Conservation (phyloP, 2,797 vertebrate genomes). For the Falco biarmicus region DNA sequence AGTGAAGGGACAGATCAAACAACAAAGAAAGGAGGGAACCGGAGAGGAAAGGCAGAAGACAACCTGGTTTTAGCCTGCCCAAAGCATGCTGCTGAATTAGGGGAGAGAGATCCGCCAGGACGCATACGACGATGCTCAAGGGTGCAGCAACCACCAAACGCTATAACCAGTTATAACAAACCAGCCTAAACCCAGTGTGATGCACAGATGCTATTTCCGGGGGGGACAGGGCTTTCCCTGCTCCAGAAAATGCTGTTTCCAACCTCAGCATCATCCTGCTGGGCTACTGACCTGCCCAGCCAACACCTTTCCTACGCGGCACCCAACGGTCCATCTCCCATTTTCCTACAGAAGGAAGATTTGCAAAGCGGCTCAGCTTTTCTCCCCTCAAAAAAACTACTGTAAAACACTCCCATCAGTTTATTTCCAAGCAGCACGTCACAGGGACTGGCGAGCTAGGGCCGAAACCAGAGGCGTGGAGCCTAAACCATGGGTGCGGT, state of each 20-base stretch:
- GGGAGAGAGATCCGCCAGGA: neutral
- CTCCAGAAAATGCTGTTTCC: neutral
- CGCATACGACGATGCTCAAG: fast-evolving
- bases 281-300: neutral
- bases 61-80: neutral
- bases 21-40: neutral
- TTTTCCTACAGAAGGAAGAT: neutral
- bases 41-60: neutral
- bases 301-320: fast-evolving
- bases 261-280: neutral
- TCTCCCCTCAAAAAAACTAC: neutral
- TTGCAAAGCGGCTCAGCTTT: neutral
- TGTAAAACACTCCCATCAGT: neutral
- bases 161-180: fast-evolving
- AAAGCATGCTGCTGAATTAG: too few species aligned
- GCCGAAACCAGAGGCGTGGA: neutral
- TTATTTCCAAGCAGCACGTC: neutral
- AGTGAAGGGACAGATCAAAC: neutral
- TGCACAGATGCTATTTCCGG: neutral
- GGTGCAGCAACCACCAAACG: neutral
- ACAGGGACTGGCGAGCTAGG: neutral
- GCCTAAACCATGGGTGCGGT: neutral
- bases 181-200: fast-evolving
- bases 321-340: fast-evolving
- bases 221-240: neutral